These are phyloP conservation scores for Polydrusus cervinus DNA, from an alignment of 2,888 invertebrate species.

Conservation along the genomic window DNA sequence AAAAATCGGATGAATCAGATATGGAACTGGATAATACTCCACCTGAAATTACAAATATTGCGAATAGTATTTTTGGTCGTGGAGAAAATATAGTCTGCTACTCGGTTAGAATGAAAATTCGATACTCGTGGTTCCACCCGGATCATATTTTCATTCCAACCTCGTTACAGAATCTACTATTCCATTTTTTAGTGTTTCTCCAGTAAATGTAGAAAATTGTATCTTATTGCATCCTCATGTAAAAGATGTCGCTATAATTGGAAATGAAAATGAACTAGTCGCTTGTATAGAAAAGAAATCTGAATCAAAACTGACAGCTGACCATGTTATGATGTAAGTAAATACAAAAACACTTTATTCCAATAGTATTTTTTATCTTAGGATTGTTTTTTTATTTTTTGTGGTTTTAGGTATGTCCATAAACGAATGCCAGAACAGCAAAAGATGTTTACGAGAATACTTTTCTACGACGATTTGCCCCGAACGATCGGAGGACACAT, in stretches of 20 bases:
- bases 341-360: too few relatives aligned
- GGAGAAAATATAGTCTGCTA: too few relatives aligned
- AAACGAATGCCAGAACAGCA: slow-evolving; percentile 57
- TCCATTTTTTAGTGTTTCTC: slow-evolving; percentile 54
- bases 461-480: slow-evolving; percentile 63
- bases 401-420: slow-evolving; percentile 45
- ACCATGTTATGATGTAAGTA: slow-evolving; percentile 59
- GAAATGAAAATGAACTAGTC: slow-evolving; percentile 59
- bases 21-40: too few relatives aligned
- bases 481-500: slow-evolving; percentile 63
- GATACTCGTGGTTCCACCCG: too few relatives aligned
- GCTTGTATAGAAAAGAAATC: slow-evolving; percentile 60
- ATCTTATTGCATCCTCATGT: slow-evolving; percentile 62
- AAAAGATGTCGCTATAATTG: slow-evolving; percentile 61
- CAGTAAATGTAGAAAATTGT: slow-evolving; percentile 62
- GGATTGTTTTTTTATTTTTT: slow-evolving; percentile 49
- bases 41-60: too few relatives aligned
- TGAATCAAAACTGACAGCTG: slow-evolving; percentile 55
- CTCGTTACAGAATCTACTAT: too few relatives aligned
- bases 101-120: too few relatives aligned
- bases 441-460: slow-evolving; percentile 59
- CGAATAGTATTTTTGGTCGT: too few relatives aligned
- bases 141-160: too few relatives aligned
- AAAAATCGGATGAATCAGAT: too few relatives aligned
- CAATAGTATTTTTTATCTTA: neutral